Conservation (phyloP, 1,140 invertebrate species). For the Pinna nobilis region DNA sequence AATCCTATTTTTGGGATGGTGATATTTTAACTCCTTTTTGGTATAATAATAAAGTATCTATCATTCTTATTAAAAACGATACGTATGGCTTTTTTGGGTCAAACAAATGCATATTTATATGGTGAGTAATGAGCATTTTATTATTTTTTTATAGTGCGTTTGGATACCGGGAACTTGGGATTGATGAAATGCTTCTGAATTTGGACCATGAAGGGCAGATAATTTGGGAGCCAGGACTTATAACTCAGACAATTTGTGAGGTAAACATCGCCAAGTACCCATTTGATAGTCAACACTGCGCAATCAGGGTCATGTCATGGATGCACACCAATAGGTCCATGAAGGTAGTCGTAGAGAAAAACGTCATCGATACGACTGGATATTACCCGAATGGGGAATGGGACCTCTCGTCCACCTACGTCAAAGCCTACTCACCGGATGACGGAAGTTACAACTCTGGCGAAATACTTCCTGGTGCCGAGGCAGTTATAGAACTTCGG, state of each 20-base stretch:
- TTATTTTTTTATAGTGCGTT: conserved; percentile 53
- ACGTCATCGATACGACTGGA: conserved; percentile 27
- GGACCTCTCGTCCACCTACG: conserved; percentile 52
- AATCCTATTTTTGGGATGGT: too few relatives aligned
- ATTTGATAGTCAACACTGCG: conserved; percentile 65
- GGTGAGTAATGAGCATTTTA: background rate
- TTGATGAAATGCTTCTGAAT: conserved; percentile 61
- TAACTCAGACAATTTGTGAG: conserved; percentile 64
- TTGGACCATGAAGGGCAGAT: conserved; percentile 57
- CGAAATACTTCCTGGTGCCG: conserved; percentile 53
- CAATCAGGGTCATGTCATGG: conserved; percentile 73
- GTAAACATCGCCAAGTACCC: conserved; percentile 65
- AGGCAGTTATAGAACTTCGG: conserved; percentile 66
- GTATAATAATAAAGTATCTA: too few relatives aligned
- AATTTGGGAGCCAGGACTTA: conserved; percentile 64
- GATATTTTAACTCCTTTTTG: too few relatives aligned
- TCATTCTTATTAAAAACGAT: too few relatives aligned
- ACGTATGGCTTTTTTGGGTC: too few relatives aligned
- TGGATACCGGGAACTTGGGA: conserved; percentile 62
- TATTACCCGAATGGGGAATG: conserved; percentile 61
- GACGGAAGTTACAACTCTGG: conserved; percentile 37
- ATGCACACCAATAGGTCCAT: conserved; percentile 69
- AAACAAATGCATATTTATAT: too few relatives aligned
- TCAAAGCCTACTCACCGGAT: conserved; percentile 46
- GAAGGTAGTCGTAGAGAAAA: conserved; percentile 42